A percentile compares a stretch with the other conserved stretches of the same genome.
phyloP scores from a whole-genome alignment of 2,797 vertebrate genomes.

The Trachurus trachurus region DNA sequence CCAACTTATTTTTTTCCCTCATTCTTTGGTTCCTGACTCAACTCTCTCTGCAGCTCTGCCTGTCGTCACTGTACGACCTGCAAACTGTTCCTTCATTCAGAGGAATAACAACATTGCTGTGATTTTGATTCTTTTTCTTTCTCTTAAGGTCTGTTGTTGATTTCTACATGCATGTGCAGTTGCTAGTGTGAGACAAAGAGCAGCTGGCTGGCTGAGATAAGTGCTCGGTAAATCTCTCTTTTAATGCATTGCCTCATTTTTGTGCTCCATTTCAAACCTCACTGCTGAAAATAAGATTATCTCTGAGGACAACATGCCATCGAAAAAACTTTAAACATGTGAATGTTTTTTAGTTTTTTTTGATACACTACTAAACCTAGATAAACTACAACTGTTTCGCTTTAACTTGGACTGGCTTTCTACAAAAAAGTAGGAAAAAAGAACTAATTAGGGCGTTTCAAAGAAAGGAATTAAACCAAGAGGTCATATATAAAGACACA shows the following conservation, averaged over 20 bases:
- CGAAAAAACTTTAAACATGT: not conserved
- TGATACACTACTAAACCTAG: not conserved
- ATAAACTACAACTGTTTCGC: not conserved
- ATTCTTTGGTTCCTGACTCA: not conserved
- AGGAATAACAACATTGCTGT: not conserved
- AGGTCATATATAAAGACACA: not conserved
- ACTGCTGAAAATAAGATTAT: slow-evolving; percentile 32
- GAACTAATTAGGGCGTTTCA: not conserved
- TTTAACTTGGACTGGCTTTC: not conserved
- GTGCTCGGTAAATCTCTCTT: slow-evolving; percentile 39
- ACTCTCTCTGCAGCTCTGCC: not conserved
- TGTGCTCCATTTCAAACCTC: slow-evolving; percentile 33
- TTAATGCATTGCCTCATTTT: slow-evolving; percentile 33
- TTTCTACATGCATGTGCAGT: not conserved
- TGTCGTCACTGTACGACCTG: not conserved
- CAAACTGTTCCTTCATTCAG: not conserved
- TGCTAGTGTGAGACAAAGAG: slow-evolving; percentile 6
- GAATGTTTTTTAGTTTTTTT: not conserved
- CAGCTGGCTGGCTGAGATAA: slow-evolving; percentile 42
- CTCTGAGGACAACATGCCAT: not conserved
- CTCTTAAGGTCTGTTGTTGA: not conserved
- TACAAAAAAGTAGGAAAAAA: not conserved
- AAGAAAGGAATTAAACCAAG: not conserved
- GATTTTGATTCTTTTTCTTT: not conserved
- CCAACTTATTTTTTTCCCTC: slow-evolving; percentile 20